These are phyloP conservation scores for Drosophila niveifrons DNA, from an alignment of 2,888 invertebrate species.

Conservation along the genomic window DNA sequence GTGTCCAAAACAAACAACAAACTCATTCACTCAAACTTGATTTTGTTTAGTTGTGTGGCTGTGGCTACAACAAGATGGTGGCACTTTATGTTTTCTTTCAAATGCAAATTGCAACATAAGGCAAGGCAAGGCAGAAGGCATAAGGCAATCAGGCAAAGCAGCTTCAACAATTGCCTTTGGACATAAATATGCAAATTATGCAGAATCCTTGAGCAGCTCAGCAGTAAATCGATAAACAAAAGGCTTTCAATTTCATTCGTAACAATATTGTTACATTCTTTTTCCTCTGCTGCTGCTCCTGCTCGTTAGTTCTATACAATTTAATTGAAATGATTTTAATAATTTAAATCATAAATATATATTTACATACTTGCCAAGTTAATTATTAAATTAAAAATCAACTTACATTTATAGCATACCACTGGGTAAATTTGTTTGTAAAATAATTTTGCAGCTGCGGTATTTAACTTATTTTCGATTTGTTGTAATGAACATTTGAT, in stretches of 20 bases:
- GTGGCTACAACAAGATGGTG: conserved; percentile 8
- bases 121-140: background rate
- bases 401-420: background rate
- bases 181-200: conserved; percentile 38
- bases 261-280: background rate
- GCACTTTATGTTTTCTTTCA: conserved; percentile 35
- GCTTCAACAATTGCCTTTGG: conserved; percentile 7
- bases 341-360: background rate
- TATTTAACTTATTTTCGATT: background rate
- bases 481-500: background rate
- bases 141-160: conserved; percentile 1
- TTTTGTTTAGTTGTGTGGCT: conserved; percentile 11
- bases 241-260: conserved; percentile 14
- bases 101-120: conserved; percentile 38
- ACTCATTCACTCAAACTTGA: background rate
- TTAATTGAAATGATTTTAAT: conserved; percentile 6
- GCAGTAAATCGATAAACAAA: conserved; percentile 17
- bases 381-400: background rate
- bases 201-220: conserved; percentile 1
- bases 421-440: background rate
- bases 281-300: background rate
- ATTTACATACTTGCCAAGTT: background rate
- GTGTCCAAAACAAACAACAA: conserved; percentile 16
- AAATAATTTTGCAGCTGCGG: background rate
- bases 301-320: background rate